These are phyloP conservation scores for Agrotis ipsilon DNA, from an alignment of 2,888 invertebrate genomes.

Conservation along the genomic window DNA sequence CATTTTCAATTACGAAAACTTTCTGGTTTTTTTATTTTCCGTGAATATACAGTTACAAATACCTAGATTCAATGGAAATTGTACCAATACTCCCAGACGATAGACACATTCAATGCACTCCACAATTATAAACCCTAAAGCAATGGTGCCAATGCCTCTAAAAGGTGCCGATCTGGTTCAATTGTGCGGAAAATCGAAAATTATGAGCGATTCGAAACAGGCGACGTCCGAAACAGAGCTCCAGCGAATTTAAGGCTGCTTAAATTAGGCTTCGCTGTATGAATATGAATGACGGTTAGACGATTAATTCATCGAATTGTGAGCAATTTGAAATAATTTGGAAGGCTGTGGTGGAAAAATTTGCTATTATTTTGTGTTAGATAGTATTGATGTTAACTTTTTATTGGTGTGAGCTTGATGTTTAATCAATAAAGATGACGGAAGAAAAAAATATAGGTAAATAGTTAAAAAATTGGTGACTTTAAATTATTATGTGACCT, in stretches of 20 bases:
- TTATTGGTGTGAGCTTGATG: neutral
- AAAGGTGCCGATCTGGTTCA: slow-evolving; percentile 81
- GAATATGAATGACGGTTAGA: slow-evolving; percentile 76
- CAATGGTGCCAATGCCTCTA: slow-evolving; percentile 58
- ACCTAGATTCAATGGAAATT: neutral
- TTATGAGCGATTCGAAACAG: slow-evolving; percentile 82
- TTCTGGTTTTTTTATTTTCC: no score
- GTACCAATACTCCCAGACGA: slow-evolving; percentile 8
- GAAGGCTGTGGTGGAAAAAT: slow-evolving; percentile 19
- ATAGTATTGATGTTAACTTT: neutral
- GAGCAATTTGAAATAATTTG: slow-evolving; percentile 52
- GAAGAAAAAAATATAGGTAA: neutral
- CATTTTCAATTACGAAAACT: neutral
- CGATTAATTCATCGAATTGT: slow-evolving; percentile 59
- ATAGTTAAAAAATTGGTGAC: neutral
- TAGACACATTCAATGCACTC: slow-evolving; percentile 20
- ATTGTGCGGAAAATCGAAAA: slow-evolving; percentile 89
- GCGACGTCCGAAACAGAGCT: slow-evolving; percentile 77
- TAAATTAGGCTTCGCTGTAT: slow-evolving; percentile 63
- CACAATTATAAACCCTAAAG: slow-evolving; percentile 58
- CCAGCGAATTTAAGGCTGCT: slow-evolving; percentile 77
- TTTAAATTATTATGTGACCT: neutral
- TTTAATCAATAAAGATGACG: slow-evolving; percentile 1
- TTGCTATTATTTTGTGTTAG: neutral
- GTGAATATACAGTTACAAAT: neutral